These are phyloP conservation scores for Chrysemys picta DNA, from an alignment of 2,113 vertebrate species.

Conservation along the genomic window DNA sequence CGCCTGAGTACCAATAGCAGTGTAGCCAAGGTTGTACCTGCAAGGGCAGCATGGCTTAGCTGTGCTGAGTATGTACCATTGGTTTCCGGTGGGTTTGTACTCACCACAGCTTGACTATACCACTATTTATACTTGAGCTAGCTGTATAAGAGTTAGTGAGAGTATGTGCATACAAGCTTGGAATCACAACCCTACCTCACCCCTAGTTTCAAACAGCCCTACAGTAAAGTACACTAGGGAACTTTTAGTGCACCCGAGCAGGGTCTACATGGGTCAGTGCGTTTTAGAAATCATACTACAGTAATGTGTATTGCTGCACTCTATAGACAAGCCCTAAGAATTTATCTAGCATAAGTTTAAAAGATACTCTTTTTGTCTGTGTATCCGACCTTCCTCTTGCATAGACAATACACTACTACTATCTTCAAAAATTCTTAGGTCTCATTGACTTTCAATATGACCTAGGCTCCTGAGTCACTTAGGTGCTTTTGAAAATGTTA, in stretches of 20 bases:
- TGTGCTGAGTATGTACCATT: background rate
- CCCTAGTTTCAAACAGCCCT: background rate
- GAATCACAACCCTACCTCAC: background rate
- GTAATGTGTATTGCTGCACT: no score
- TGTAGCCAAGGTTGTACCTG: background rate
- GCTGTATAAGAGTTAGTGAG: background rate
- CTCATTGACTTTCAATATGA: background rate
- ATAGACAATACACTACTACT: background rate
- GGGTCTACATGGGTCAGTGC: no score
- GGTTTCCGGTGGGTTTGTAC: background rate
- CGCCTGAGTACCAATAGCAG: background rate
- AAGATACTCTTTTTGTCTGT: background rate
- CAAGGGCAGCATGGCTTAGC: background rate
- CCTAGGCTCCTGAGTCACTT: background rate
- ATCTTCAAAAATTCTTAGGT: background rate
- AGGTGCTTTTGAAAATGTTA: background rate
- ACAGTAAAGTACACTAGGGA: background rate
- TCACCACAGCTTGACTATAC: background rate
- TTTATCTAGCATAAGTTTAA: background rate
- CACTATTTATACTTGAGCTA: background rate
- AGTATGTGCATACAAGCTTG: background rate
- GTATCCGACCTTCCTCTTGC: background rate
- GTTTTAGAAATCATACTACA: no score
- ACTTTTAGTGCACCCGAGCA: background rate
- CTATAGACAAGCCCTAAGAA: no score